Base-by-base conservation (phyloP, 2,113 vertebrate species). In the Lipophrys pholis region DNA sequence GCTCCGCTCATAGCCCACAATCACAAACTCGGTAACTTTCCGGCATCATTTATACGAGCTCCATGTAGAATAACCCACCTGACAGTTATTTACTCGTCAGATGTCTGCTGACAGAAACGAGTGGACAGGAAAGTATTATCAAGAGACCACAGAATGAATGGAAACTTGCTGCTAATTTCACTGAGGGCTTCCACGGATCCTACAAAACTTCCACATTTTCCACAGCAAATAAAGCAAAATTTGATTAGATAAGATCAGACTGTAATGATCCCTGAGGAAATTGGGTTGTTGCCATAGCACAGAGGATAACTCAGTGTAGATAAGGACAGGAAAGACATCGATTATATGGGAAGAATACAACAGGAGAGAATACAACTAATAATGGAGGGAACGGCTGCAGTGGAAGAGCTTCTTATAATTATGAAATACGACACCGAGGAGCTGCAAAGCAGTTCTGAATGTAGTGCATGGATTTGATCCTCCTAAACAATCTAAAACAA, bases 231-330 rank as follows among this genome's bases (percentile, higher is more conserved):
- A 88, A 89, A 90, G 77, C 71, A 69, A 74, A 78, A 87, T 82
- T 59, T 78, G 80, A 90, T 89, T 80, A 84, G 87, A 89, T 87
- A 84, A 84, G 76, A 88, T 89, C 77, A 66, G 64, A 78, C 60
- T 86, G 86, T 83, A 85, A 90, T 77, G 86, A 87, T 90, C 78
- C 74, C 75, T 83, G 75, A 84, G 82, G 80, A 87, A 87, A 89
- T 89, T 85, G 76, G 73, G 55, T 81, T 82, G 74, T 85, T 87
- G 74, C 80, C 54, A 63, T 79, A 59, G 71, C 51, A 54, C 60
- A 59, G 46, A 76, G 57, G 77, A 83, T 69, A 83, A 83, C 74
- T 59, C 63, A 78, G 54, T 53, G 42, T 12, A 83, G 85, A 90
- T 91, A 86, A 88, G 72, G 81, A 51, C 9, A 78, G 74, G 58